Base-by-base conservation (phyloP, 2,888 invertebrate species). In the Eristalinus sepulchralis region DNA sequence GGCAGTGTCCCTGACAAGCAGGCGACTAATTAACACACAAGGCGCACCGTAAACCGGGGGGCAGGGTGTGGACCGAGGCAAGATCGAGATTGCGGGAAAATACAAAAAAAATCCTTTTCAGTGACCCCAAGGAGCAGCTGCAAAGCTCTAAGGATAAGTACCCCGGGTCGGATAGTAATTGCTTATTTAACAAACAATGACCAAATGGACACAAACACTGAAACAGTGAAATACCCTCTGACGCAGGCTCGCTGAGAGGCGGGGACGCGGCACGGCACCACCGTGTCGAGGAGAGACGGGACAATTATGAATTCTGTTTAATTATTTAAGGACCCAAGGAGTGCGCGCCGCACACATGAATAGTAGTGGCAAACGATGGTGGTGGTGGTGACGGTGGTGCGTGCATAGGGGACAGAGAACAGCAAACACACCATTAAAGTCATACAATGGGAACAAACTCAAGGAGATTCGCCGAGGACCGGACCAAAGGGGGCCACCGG, bases 121-220 rank as follows among this genome's bases (percentile, higher is more conserved):
- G 1, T 59, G 11, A 24, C 57, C 24, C 53, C 34, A 63, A 39
- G 66, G 53, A 34, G 70, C 70, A 68, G 68, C 76, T 67, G 75
- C 75, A 76, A 27, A 57, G 57, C 31, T 17, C 20, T 47, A 27
- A 33, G 47, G 39, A 31, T 33, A 36, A 67, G 60, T 67, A 47
- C 33, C 55, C 68, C 71, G 39, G 47, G 27, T 71, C 39, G 39
- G 63, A 63, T 39, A 71, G 70, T 78, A 78, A 78, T 78, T 78
- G 78, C 71, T 78, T 78, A 78, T 78, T 78, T 71, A 39, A 64
- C 63, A 71, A 78, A 78, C 78, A 78, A 71, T 78, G 78, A 78
- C 78, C 78, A 71, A 63, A 78, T 78, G 78, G 71, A 78, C 71
- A 71, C 33, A 62, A 63, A 62, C 47, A 47, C 47, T 47, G 13